A percentile compares a stretch with the other conserved stretches of the same genome.
Evolutionary conservation across 2,797 vertebrate species (phyloP).

Genomic region (Spinus pinus): DNA sequence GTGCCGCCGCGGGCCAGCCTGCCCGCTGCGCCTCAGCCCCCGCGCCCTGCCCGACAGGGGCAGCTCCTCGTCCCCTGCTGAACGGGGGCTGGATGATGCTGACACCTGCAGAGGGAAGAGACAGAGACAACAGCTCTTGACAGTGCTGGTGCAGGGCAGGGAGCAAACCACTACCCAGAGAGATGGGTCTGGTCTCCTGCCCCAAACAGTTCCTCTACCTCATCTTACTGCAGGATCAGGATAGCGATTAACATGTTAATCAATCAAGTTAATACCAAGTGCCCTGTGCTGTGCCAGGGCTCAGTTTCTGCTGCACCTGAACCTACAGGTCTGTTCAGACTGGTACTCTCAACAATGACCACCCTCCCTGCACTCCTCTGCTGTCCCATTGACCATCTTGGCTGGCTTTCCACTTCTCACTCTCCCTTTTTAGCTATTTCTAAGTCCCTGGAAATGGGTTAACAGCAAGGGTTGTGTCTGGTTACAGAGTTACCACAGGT

Average conservation of each 20-base stretch:
- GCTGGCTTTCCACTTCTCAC: not conserved
- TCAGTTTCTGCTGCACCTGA: not conserved
- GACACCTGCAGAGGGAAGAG: constrained; percentile 66
- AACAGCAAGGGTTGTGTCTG: not conserved
- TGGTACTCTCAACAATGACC: not conserved
- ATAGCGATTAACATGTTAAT: not conserved
- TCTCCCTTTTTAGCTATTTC: not conserved
- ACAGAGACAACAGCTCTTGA: not conserved
- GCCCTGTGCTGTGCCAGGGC: not conserved
- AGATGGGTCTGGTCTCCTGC: not conserved
- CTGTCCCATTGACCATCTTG: accelerated
- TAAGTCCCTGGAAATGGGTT: not conserved
- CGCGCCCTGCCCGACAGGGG: constrained; percentile 68
- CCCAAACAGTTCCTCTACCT: not conserved
- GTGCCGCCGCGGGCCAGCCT: constrained; percentile 65
- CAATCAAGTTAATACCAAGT: not conserved
- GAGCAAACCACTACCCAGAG: not conserved
- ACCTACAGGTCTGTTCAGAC: not conserved
- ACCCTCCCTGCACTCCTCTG: not conserved
- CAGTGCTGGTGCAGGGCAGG: not conserved
- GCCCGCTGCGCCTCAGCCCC: constrained; percentile 57
- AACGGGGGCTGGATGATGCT: not conserved
- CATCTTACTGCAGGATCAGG: not conserved
- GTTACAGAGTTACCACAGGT: not conserved
- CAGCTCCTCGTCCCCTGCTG: not conserved